Base-by-base conservation (phyloP, 2,113 vertebrate genomes). In the Sialia sialis region DNA sequence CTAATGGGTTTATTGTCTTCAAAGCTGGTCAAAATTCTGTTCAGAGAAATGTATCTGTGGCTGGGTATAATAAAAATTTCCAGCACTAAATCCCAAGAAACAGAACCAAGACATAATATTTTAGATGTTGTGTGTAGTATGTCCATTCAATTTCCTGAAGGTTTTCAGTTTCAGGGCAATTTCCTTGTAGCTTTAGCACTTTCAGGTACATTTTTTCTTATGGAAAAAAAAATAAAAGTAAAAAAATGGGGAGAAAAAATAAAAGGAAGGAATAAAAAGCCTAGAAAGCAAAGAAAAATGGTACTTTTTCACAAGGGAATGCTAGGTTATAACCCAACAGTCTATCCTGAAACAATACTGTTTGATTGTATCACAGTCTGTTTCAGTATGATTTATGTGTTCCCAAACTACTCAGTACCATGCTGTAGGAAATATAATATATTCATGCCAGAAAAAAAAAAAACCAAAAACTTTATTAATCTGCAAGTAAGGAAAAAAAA, bases 161-260 rank as follows among this genome's bases (percentile, higher is more conserved):
- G 96, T 97, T 97, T 98, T 94, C 93, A 78, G 91, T 98, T 98
- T 97, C 95, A 96, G 62, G 54, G 90, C 91, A 97, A 97, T 97
- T 97, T 98, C 96, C 97, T 97, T 80, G 46, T 89, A 86, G 46
- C 26, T 96, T 96, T 92, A 95, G 75, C 92, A 95, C 77, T 95
- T 96, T 66, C 73, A 95, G 93, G 84, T 92, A 95, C 2, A 6
- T 27, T 93, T 97, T 98, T 83, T 95, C 44, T 91, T 79, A 43
- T 2, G 0, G 49, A 96, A n/a, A n/a, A 32, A n/a, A n/a, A 89
- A 84, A 59, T 14, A 39, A 39, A 39, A 39, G 39, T n/a, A 27
- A 49, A 27, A 29, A 26, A 11, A 32, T 13, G 9, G 21, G 27
- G 2, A 8, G 26, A 9, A 6, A n/a, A 26, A 27, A 20, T 21